These are phyloP conservation scores for Lagocephalus sceleratus DNA, from an alignment of 2,797 vertebrate genomes.

Conservation along the genomic window DNA sequence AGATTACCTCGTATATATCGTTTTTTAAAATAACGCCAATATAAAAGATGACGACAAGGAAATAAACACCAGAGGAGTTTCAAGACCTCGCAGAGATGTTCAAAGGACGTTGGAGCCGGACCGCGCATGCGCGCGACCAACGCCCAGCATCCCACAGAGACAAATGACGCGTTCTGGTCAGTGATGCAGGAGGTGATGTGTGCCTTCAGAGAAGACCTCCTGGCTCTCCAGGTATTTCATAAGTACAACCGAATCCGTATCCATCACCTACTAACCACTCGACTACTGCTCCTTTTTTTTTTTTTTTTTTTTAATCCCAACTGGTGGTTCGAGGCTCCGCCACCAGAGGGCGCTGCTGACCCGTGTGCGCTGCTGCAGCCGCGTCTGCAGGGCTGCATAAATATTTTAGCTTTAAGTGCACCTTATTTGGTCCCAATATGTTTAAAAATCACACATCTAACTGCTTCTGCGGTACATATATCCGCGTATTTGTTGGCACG, in stretches of 20 bases:
- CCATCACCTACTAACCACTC: too few relatives aligned
- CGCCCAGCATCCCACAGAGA: not conserved
- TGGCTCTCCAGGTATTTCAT: not conserved
- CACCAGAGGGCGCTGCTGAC: slow-evolving; percentile 48
- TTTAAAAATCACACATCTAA: slow-evolving; percentile 81
- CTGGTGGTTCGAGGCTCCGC: not conserved
- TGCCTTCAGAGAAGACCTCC: not conserved
- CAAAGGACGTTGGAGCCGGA: not conserved
- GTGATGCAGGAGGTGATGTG: too few relatives aligned
- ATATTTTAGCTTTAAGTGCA: slow-evolving; percentile 64
- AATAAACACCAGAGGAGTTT: too few relatives aligned
- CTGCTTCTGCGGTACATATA: slow-evolving; percentile 75
- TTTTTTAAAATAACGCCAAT: too few relatives aligned
- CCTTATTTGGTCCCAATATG: slow-evolving; percentile 92
- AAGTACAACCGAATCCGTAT: too few relatives aligned
- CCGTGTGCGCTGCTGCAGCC: slow-evolving; percentile 1
- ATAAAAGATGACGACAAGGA: too few relatives aligned
- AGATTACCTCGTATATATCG: too few relatives aligned
- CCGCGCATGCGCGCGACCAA: slow-evolving; percentile 29
- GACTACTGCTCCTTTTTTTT: too few relatives aligned
- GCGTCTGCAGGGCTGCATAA: slow-evolving; percentile 33
- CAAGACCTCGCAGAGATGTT: too few relatives aligned
- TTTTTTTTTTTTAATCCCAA: too few relatives aligned
- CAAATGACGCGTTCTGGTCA: too few relatives aligned
- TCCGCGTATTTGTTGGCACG: slow-evolving; percentile 85